These are phyloP conservation scores for Labroides dimidiatus DNA, from an alignment of 2,797 vertebrate genomes.

Conservation along the genomic window DNA sequence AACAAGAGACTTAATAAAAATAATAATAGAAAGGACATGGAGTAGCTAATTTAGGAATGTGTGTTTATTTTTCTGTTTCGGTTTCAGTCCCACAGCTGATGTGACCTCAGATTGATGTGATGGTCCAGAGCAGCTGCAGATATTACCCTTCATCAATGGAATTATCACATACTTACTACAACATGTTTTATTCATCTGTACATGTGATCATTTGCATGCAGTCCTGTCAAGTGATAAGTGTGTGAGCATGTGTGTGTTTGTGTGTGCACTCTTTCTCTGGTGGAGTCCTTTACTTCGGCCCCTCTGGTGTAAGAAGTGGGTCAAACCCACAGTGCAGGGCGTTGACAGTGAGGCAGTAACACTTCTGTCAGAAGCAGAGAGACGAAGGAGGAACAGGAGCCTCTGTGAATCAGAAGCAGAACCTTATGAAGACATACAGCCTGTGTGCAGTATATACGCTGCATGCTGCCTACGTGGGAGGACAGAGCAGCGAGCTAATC, in stretches of 20 bases:
- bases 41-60: no score
- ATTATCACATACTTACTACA: no score
- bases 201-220: not conserved
- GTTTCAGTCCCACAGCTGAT: no score
- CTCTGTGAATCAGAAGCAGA: constrained; percentile 43
- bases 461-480: constrained; percentile 67
- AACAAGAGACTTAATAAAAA: no score
- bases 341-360: constrained; percentile 52
- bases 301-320: constrained; percentile 72
- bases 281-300: constrained; percentile 46
- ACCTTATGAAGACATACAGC: constrained; percentile 30
- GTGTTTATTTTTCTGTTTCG: no score
- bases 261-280: constrained; percentile 22
- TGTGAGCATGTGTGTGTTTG: constrained; percentile 6
- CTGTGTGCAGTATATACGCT: constrained; percentile 21
- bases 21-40: no score
- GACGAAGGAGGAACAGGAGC: constrained; percentile 33
- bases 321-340: constrained; percentile 59
- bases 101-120: no score
- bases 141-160: no score
- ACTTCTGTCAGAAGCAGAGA: constrained; percentile 47
- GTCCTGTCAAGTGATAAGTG: constrained; percentile 21
- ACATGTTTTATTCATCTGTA: not conserved
- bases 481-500: constrained; percentile 70
- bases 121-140: no score